Evolutionary conservation across 2,888 invertebrate species (phyloP).

Genomic region (Spatulosminthurus flaviceps): DNA sequence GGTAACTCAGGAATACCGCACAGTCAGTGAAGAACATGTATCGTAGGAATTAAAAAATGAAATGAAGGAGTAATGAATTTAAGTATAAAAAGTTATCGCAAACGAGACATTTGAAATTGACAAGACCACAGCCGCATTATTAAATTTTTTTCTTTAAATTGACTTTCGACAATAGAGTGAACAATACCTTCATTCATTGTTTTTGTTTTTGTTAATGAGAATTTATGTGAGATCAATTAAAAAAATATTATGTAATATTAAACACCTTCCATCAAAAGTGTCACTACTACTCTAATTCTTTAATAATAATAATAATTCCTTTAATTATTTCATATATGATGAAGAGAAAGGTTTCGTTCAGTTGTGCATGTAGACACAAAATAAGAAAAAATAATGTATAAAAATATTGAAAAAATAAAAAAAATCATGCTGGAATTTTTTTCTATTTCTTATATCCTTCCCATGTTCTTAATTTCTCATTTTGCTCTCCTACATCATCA

Average conservation of each 20-base stretch:
- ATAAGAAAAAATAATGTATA: conserved; percentile 31
- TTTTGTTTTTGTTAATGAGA: conserved; percentile 44
- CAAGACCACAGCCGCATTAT: conserved; percentile 45
- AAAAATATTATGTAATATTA: conserved; percentile 19
- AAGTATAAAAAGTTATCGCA: conserved; percentile 46
- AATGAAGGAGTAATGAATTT: conserved; percentile 48
- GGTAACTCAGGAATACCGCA: conserved; percentile 60
- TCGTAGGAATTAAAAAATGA: conserved; percentile 45
- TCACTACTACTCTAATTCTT: conserved; percentile 22
- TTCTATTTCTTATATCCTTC: too few relatives aligned
- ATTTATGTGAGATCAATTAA: conserved; percentile 30
- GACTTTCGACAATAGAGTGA: conserved; percentile 37
- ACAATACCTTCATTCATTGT: conserved; percentile 21
- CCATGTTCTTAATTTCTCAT: too few relatives aligned
- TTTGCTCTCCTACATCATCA: too few relatives aligned
- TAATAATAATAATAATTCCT: conserved; percentile 27
- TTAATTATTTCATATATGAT: conserved; percentile 31
- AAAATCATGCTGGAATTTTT: conserved; percentile 35
- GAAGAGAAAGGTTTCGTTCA: conserved; percentile 27
- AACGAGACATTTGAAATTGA: conserved; percentile 49
- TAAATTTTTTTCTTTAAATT: conserved; percentile 37
- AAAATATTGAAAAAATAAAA: conserved; percentile 37
- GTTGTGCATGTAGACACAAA: conserved; percentile 40
- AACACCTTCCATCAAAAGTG: conserved; percentile 37
- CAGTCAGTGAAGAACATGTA: conserved; percentile 59